These are phyloP conservation scores for Trachythela sp. DNA, from an alignment of 64 coral and sea anemone genomes.

Conservation along the genomic window DNA sequence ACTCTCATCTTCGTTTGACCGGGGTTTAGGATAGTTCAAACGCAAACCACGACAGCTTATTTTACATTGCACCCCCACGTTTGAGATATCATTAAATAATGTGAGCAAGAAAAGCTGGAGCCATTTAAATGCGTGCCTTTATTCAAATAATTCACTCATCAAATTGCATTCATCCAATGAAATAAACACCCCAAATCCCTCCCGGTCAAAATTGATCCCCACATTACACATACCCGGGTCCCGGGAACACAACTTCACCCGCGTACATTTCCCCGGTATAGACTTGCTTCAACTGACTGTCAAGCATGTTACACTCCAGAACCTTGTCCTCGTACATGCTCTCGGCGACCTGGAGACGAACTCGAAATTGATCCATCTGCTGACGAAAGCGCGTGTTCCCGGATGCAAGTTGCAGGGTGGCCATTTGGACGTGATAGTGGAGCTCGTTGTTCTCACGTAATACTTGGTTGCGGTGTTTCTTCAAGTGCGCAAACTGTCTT, in stretches of 20 bases:
- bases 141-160: neutral
- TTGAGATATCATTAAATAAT: too few species aligned
- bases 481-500: constrained; percentile 76
- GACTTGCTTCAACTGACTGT: constrained; percentile 79
- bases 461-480: constrained; percentile 83
- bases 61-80: neutral
- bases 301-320: constrained; percentile 87
- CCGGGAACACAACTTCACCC: neutral
- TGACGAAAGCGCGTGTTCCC: constrained; percentile 77
- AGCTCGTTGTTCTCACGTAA: constrained; percentile 85
- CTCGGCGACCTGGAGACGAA: constrained; percentile 68
- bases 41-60: too few species aligned
- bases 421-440: constrained; percentile 90
- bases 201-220: neutral
- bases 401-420: constrained; percentile 68
- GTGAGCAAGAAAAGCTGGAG: neutral
- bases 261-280: neutral
- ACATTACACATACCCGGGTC: neutral
- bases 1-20: too few species aligned
- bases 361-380: constrained; percentile 78
- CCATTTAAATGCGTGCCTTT: neutral
- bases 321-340: constrained; percentile 85
- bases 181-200: neutral
- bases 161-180: neutral
- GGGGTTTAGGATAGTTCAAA: too few species aligned